Conservation (phyloP, 1,140 invertebrate genomes). For the Brevipalpus yothersi region DNA sequence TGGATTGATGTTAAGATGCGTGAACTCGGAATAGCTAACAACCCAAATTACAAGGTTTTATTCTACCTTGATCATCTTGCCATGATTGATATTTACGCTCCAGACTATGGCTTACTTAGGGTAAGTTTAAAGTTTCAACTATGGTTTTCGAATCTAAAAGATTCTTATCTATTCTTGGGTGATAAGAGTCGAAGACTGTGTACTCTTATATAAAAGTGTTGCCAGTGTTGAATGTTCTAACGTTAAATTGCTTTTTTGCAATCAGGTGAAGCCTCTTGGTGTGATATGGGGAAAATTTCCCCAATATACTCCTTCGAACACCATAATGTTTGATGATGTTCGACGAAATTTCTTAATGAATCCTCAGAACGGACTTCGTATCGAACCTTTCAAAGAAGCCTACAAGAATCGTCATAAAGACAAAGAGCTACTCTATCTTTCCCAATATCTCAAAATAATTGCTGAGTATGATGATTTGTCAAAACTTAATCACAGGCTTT, state of each 20-base stretch:
- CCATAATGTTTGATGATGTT: slow-evolving; percentile 97
- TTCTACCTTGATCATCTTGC: slow-evolving; percentile 72
- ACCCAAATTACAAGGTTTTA: slow-evolving; percentile 69
- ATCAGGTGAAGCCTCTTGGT: slow-evolving; percentile 74
- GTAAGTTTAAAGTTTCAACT: slow-evolving; percentile 28
- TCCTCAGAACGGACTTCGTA: slow-evolving; percentile 66
- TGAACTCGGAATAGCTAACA: slow-evolving; percentile 50
- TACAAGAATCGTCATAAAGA: slow-evolving; percentile 64
- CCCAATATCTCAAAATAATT: slow-evolving; percentile 47
- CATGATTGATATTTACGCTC: slow-evolving; percentile 77
- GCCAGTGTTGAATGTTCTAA: background rate
- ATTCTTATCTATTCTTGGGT: no score
- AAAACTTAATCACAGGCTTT: slow-evolving; percentile 59
- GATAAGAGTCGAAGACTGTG: no score
- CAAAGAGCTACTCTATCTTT: slow-evolving; percentile 50
- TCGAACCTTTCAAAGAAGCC: slow-evolving; percentile 66
- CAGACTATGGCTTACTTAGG: slow-evolving; percentile 68
- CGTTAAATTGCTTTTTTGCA: slow-evolving; percentile 4
- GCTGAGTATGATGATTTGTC: slow-evolving; percentile 52
- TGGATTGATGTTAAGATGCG: slow-evolving; percentile 97
- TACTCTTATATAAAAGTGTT: background rate
- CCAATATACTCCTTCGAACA: slow-evolving; percentile 66
- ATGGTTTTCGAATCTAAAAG: no score
- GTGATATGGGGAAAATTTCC: slow-evolving; percentile 89
- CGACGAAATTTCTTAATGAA: slow-evolving; percentile 94